Evolutionary conservation across 1,140 invertebrate species (phyloP), one percentile per base, ranked within the genome.

Genomic region (Grapholita molesta): DNA sequence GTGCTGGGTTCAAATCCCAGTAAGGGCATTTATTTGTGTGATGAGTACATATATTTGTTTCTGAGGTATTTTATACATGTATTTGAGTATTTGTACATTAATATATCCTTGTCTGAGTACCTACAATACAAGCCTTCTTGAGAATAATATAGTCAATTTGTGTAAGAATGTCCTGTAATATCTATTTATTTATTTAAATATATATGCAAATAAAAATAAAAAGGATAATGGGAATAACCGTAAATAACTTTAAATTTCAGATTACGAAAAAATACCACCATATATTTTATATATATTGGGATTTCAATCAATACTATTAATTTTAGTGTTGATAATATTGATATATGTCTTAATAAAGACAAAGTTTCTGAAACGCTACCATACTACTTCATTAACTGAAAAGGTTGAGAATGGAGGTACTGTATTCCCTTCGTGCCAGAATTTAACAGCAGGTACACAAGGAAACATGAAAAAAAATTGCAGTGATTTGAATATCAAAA

Each of bases 251-350:
- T n/a, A n/a, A n/a, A n/a, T 48, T 48, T 21, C 42, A 48, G 42
- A 48, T 21, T 18, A 48, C 15, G n/a, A 48, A 15, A 55, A 2
- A 12, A 55, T 55, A 55, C 52, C 55, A 9, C 12, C 25, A n/a
- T 61, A 61, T 61, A 28, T 61, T 9, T 12, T 61, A 6, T 61
- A 32, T 15, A 28, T 61, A 61, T 61, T 61, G 11, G 55, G 55
- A 61, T 61, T n/a, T 1, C n/a, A n/a, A 15, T 28, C 25, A 6
- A 28, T 61, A 28, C 55, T 61, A 6, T 12, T 61, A 12, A 7
- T 30, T 61, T 1, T 61, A 28, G n/a, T 61, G n/a, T 28, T 61
- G 12, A 61, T 61, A 61, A 15, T n/a, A 15, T 15, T 61, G 30
- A 61, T 61, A 61, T 61, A 28, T 12, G 25, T 61, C 1, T 61